These are phyloP conservation scores for Agrypnus murinus DNA, from an alignment of 2,888 invertebrate genomes.

Conservation along the genomic window DNA sequence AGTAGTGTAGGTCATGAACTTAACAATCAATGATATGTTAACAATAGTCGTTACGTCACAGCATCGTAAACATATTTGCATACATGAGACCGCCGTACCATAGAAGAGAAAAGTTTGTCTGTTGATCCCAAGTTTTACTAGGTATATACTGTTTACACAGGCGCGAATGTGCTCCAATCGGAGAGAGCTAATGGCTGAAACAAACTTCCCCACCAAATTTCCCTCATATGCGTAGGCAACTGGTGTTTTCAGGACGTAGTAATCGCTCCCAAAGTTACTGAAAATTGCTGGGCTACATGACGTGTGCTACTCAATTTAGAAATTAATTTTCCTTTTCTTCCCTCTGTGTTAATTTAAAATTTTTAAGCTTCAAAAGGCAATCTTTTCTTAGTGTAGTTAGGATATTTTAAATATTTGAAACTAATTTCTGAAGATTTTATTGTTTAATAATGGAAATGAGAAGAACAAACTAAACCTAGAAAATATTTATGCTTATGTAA, in stretches of 20 bases:
- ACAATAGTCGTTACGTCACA: constrained; percentile 70
- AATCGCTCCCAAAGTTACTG: constrained; percentile 35
- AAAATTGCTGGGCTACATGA: constrained; percentile 22
- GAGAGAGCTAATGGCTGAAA: constrained; percentile 66
- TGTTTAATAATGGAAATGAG: too few species aligned
- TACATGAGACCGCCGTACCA: constrained; percentile 59
- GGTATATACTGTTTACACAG: constrained; percentile 60
- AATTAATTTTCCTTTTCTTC: too few species aligned
- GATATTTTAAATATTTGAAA: too few species aligned
- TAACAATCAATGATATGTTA: constrained; percentile 71
- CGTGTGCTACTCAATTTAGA: too few species aligned
- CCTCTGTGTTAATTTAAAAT: too few species aligned
- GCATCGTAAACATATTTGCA: constrained; percentile 70
- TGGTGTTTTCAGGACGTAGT: constrained; percentile 55
- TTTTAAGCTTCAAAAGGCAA: too few species aligned
- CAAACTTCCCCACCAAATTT: constrained; percentile 38
- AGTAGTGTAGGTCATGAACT: constrained; percentile 70
- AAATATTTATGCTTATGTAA: too few species aligned
- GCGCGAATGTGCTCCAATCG: constrained; percentile 64
- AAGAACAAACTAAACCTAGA: too few species aligned
- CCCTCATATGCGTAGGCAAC: constrained; percentile 60
- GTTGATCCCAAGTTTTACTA: constrained; percentile 52
- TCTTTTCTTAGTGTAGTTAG: too few species aligned
- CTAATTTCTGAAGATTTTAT: too few species aligned
- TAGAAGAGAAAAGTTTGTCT: constrained; percentile 44